These are phyloP conservation scores for Aphelocoma californica DNA, from an alignment of 2,797 vertebrate species.

Conservation along the genomic window DNA sequence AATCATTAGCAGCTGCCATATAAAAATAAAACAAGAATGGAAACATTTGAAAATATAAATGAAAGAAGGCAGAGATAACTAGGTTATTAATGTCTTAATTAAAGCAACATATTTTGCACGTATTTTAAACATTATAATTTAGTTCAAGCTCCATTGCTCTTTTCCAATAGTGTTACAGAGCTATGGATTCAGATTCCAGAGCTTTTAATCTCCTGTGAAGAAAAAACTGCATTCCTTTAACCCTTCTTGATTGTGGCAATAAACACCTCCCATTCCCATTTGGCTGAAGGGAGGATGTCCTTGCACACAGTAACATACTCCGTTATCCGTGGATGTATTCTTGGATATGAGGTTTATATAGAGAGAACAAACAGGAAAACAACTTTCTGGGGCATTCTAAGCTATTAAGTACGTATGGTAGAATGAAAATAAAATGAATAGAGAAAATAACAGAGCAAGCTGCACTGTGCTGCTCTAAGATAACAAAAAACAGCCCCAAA, in stretches of 20 bases:
- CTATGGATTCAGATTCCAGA: constrained; percentile 59
- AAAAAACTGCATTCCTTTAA: constrained; percentile 38
- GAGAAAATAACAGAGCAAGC: neutral
- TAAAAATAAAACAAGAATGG: neutral
- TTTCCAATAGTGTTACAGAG: constrained; percentile 68
- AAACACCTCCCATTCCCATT: constrained; percentile 76
- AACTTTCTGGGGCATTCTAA: neutral
- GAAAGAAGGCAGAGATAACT: neutral
- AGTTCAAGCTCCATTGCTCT: constrained; percentile 72
- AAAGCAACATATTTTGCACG: neutral
- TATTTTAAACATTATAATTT: neutral
- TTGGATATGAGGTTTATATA: neutral
- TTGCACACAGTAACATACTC: constrained; percentile 70
- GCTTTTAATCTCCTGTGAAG: constrained; percentile 63
- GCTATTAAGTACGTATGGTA: neutral
- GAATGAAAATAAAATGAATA: neutral
- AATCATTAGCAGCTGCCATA: neutral
- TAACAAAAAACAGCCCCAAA: neutral
- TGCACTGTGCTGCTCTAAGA: neutral
- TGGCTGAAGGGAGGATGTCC: constrained; percentile 77
- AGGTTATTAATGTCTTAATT: neutral
- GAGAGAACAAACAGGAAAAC: neutral
- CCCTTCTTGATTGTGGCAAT: constrained; percentile 72
- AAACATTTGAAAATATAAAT: neutral
- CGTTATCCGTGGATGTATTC: constrained; percentile 72